A percentile compares a stretch with the other conserved stretches of the same genome.
These are phyloP conservation scores for Dipodomys merriami DNA, from an alignment of 2,113 vertebrate species.

Conservation along the genomic window DNA sequence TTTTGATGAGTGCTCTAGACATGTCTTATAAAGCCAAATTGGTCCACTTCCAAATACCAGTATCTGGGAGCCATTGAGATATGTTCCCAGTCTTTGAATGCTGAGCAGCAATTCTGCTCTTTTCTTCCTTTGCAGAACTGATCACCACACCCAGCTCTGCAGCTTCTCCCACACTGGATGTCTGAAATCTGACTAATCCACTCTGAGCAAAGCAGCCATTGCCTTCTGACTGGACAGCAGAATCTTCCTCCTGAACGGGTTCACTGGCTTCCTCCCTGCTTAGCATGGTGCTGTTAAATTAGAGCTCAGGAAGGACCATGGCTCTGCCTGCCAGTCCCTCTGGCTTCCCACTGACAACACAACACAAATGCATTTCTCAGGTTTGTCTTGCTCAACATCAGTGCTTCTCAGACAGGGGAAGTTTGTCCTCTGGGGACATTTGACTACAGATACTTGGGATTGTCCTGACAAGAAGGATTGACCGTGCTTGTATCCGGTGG, in stretches of 20 bases:
- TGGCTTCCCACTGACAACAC: background rate
- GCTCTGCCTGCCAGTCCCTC: accelerated
- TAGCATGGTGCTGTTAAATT: background rate
- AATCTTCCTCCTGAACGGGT: background rate
- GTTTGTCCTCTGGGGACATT: background rate
- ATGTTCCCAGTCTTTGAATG: background rate
- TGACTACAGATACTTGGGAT: background rate
- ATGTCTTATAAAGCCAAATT: background rate
- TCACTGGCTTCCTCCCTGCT: background rate
- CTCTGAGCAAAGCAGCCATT: background rate
- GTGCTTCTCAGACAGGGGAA: too few species aligned
- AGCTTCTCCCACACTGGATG: background rate
- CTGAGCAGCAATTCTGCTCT: background rate
- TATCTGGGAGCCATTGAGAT: background rate
- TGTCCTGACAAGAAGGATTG: background rate
- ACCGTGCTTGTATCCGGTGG: background rate
- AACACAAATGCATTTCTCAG: background rate
- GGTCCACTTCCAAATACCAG: background rate
- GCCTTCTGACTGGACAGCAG: background rate
- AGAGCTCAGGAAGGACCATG: too few species aligned
- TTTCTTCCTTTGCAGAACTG: background rate
- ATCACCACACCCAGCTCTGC: background rate
- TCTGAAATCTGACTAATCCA: background rate
- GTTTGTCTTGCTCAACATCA: accelerated
- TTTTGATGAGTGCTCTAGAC: slow-evolving; percentile 36